These are phyloP conservation scores for Pedetes capensis DNA, from an alignment of 2,113 vertebrate species.

Conservation along the genomic window DNA sequence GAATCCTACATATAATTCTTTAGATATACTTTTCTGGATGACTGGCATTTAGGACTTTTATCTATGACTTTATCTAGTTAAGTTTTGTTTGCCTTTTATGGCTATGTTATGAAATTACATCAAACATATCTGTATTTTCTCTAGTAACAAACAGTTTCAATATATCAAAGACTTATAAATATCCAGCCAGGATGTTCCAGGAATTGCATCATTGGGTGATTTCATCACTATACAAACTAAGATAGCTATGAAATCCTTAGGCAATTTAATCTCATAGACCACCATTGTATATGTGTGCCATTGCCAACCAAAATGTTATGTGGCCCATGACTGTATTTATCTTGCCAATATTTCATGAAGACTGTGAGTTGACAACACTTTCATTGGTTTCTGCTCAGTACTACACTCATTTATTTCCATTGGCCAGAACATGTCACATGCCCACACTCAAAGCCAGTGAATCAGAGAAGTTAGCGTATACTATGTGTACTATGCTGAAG, in stretches of 20 bases:
- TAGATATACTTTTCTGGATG: slow-evolving; percentile 20
- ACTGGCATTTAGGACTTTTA: slow-evolving; percentile 18
- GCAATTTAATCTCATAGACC: neutral
- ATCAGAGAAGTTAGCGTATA: neutral
- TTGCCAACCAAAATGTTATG: neutral
- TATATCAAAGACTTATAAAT: neutral
- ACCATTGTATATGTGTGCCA: too few species aligned
- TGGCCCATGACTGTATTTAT: neutral
- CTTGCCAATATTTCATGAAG: neutral
- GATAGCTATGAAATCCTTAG: too few species aligned
- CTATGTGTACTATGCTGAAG: neutral
- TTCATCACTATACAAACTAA: neutral
- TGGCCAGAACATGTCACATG: neutral
- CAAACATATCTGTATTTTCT: neutral
- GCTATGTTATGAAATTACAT: neutral
- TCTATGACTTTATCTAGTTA: neutral
- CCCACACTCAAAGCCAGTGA: neutral
- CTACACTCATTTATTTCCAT: neutral
- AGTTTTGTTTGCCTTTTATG: neutral
- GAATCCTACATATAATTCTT: neutral
- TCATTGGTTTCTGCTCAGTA: neutral
- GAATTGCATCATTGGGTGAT: neutral
- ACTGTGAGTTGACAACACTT: neutral
- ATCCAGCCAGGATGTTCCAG: neutral
- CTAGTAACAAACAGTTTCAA: neutral